Evolutionary conservation across 2,113 vertebrate species (phyloP).

Genomic region (Otus sunia): DNA sequence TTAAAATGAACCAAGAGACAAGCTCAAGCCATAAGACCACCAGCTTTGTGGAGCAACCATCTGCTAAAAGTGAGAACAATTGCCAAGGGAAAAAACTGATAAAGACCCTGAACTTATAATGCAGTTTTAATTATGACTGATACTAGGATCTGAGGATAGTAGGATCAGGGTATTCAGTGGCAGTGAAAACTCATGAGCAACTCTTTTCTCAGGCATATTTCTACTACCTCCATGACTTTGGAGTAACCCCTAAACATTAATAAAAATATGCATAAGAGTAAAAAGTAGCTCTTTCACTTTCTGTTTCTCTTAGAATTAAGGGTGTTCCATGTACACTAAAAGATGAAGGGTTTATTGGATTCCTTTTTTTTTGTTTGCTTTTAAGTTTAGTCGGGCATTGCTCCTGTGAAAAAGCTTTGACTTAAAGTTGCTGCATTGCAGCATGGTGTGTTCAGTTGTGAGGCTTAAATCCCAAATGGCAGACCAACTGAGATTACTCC

Average conservation of each 20-base stretch:
- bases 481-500: neutral
- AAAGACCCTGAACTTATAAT: neutral
- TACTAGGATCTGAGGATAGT: neutral
- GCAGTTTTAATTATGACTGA: neutral
- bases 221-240: neutral
- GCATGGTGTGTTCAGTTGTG: neutral
- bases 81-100: neutral
- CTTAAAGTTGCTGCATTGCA: slow-evolving; percentile 9
- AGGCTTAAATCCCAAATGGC: neutral
- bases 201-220: neutral
- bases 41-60: neutral
- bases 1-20: neutral
- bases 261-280: neutral
- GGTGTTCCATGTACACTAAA: neutral
- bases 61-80: neutral
- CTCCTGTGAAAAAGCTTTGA: neutral
- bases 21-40: neutral
- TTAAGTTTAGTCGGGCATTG: neutral
- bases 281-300: neutral
- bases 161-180: neutral
- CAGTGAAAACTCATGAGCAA: neutral
- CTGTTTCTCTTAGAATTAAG: neutral
- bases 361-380: neutral
- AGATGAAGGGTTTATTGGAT: neutral
- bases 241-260: neutral